These are phyloP conservation scores for Strigops habroptila DNA, from an alignment of 2,113 vertebrate genomes.

Conservation along the genomic window DNA sequence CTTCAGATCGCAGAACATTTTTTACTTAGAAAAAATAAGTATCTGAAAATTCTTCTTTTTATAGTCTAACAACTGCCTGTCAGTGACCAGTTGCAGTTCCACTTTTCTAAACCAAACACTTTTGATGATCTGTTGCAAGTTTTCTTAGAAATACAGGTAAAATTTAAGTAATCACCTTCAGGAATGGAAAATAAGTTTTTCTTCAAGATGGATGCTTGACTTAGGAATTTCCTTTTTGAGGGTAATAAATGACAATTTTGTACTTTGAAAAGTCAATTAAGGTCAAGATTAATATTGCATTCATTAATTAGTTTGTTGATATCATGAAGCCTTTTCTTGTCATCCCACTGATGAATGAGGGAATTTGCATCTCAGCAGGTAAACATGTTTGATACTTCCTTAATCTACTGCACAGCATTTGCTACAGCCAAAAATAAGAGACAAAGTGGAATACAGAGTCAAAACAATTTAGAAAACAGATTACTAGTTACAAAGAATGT, in stretches of 20 bases:
- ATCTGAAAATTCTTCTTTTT: not conserved
- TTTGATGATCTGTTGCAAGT: not conserved
- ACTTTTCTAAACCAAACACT: conserved; percentile 4
- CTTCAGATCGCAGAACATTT: not conserved
- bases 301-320: conserved; percentile 12
- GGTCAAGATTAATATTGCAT: conserved; percentile 8
- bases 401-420: not conserved
- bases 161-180: not conserved
- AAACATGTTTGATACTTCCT: not conserved
- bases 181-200: not conserved
- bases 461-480: conserved; percentile 21
- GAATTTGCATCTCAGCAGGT: conserved; percentile 27
- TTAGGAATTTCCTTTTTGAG: not conserved
- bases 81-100: not conserved
- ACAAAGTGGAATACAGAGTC: not conserved
- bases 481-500: conserved; percentile 37
- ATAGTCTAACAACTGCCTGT: not conserved
- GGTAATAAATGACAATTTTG: conserved; percentile 15
- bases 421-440: conserved; percentile 2
- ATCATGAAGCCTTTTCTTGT: conserved; percentile 11
- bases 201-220: not conserved
- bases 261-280: not conserved
- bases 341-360: not conserved
- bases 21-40: not conserved
- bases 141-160: not conserved